Evolutionary conservation across 2,113 vertebrate species (phyloP).

Genomic region (Leptobrachium leishanense): DNA sequence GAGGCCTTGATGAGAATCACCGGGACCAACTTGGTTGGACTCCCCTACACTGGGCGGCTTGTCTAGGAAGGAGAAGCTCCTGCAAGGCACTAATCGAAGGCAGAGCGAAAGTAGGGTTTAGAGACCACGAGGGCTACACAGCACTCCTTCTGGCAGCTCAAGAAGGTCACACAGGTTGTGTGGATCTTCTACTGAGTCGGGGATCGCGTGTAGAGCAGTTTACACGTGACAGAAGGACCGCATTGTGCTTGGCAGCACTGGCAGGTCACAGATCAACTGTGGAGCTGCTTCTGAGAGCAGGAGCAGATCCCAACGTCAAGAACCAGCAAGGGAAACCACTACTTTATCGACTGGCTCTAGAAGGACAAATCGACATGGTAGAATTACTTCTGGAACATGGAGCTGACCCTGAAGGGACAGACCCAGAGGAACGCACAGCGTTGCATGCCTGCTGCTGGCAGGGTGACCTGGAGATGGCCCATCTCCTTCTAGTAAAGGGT

Average conservation of each 20-base stretch:
- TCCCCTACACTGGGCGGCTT: constrained; percentile 74
- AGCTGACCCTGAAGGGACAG: constrained; percentile 68
- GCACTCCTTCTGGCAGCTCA: constrained; percentile 74
- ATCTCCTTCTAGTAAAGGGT: constrained; percentile 65
- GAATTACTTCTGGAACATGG: constrained; percentile 71
- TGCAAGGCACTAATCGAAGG: constrained; percentile 69
- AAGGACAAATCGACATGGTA: constrained; percentile 62
- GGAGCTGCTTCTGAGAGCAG: constrained; percentile 70
- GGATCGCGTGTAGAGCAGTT: constrained; percentile 69
- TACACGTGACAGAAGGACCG: constrained; percentile 71
- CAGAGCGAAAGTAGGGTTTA: constrained; percentile 69
- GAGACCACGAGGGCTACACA: constrained; percentile 72
- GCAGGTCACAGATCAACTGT: constrained; percentile 66
- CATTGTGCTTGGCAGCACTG: constrained; percentile 66
- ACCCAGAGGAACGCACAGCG: constrained; percentile 71
- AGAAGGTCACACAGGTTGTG: constrained; percentile 70
- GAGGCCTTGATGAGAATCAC: constrained; percentile 78
- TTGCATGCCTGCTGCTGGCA: constrained; percentile 76
- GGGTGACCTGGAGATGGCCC: constrained; percentile 63
- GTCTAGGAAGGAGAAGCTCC: constrained; percentile 69
- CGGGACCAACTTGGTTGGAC: constrained; percentile 80
- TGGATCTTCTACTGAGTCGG: constrained; percentile 68
- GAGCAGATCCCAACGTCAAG: constrained; percentile 69
- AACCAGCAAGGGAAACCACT: constrained; percentile 74
- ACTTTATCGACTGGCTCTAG: constrained; percentile 74